Evolutionary conservation across 2,888 invertebrate species (phyloP), one percentile per base, ranked within the genome.

Genomic region (Plebejus anna): DNA sequence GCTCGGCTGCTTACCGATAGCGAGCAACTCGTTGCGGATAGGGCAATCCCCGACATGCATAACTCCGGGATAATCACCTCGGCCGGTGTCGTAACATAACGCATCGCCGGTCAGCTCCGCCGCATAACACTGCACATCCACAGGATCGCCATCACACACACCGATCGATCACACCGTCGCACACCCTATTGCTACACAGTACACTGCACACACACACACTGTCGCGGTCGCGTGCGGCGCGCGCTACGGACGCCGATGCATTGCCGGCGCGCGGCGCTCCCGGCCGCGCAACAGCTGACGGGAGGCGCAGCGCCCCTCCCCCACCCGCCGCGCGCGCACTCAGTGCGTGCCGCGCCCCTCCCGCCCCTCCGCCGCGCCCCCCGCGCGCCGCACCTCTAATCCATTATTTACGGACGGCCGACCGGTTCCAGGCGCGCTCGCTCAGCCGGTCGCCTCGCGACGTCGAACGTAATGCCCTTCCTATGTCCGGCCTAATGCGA

Each of bases 271-370:
- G 88, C 87, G 87, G 88, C 89, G 89, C 86, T 90, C 90, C 91
- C 90, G 90, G 89, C 85, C 92, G 89, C 92, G 93, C 93, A 94
- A 94, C 93, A 94, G 93, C 93, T 94, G 93, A 92, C 92, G 91
- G 92, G 92, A 91, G 92, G 90, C 91, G 90, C 91, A 89, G 87
- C 82, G 87, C 88, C 87, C 89, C 83, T 85, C 80, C 81, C 80
- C 81, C 83, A 82, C 79, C 81, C 77, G 78, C 76, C 84, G 81
- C 83, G 89, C 89, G 89, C 90, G 89, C 89, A 88, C 88, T 88
- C 89, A 87, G 88, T 89, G 90, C 90, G 90, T 90, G 90, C 84
- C 87, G 88, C 89, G 90, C 90, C 89, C 90, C 90, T 84, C 87
- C 89, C 89, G 90, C 90, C 89, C 90, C 90, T 84, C 87, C 89